phyloP scores from a whole-genome alignment of 2,797 vertebrate genomes.

The Cynodonichthys magdalenae region DNA sequence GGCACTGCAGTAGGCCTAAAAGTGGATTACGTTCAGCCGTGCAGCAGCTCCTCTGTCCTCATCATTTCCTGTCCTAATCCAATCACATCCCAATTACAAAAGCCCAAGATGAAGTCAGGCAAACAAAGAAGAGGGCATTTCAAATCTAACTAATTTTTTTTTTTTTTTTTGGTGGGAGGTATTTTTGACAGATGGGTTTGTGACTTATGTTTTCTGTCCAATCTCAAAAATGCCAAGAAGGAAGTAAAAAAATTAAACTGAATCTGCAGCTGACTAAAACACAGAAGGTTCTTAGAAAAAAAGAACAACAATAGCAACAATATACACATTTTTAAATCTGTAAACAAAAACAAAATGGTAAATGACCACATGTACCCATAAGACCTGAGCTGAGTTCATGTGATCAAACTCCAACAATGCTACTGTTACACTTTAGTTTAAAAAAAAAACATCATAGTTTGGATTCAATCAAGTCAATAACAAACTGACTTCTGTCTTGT shows the following conservation, averaged over 20 bases:
- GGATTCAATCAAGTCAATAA: neutral
- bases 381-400: too few species aligned
- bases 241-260: conserved; percentile 7
- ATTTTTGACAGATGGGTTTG: conserved; percentile 29
- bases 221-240: conserved; percentile 18
- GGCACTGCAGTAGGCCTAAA: conserved; percentile 41
- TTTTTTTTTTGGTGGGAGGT: conserved; percentile 9
- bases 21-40: conserved; percentile 57
- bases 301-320: neutral
- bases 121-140: conserved; percentile 33
- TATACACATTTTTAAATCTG: too few species aligned
- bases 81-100: conserved; percentile 72
- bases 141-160: conserved; percentile 33
- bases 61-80: conserved; percentile 71
- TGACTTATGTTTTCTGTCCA: conserved; percentile 12
- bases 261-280: neutral
- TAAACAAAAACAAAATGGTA: too few species aligned
- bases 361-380: too few species aligned
- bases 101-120: conserved; percentile 53
- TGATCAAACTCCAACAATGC: too few species aligned
- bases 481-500: neutral
- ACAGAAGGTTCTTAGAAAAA: neutral
- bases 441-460: too few species aligned
- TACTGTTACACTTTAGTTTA: too few species aligned
- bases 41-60: conserved; percentile 46